Conservation (phyloP, 2,113 vertebrate species). For the Terrapene triunguis region DNA sequence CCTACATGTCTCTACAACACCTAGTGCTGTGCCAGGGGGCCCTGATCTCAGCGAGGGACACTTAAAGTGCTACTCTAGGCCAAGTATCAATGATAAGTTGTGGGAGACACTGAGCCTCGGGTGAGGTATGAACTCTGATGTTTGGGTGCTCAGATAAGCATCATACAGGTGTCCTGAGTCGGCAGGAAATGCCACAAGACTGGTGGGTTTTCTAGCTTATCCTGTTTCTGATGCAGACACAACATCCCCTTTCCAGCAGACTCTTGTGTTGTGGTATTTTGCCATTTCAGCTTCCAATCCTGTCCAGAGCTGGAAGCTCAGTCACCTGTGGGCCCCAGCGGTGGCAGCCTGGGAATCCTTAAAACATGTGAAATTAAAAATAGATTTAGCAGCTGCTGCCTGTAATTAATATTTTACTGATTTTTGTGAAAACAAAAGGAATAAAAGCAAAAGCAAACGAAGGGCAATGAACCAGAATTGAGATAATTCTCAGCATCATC, state of each 20-base stretch:
- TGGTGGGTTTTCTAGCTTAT: accelerated
- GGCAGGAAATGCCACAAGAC: accelerated
- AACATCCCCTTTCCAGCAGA: accelerated
- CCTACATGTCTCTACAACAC: neutral
- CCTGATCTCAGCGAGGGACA: neutral
- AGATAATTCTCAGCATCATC: neutral
- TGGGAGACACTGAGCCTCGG: neutral
- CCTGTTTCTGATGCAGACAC: accelerated
- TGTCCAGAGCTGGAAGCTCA: neutral
- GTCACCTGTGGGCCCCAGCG: neutral
- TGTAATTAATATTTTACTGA: neutral
- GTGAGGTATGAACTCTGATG: neutral
- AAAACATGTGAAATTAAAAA: neutral
- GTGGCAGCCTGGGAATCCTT: neutral
- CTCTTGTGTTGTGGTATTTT: neutral
- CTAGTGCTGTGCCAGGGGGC: neutral
- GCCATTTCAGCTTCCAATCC: neutral
- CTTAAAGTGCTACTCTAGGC: neutral
- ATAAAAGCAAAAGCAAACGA: neutral
- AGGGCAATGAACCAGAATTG: neutral
- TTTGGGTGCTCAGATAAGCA: neutral
- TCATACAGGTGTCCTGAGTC: accelerated
- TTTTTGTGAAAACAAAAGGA: neutral
- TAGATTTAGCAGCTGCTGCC: neutral
- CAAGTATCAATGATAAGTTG: neutral